Conservation (phyloP, 2,797 vertebrate species). For the Anableps anableps region DNA sequence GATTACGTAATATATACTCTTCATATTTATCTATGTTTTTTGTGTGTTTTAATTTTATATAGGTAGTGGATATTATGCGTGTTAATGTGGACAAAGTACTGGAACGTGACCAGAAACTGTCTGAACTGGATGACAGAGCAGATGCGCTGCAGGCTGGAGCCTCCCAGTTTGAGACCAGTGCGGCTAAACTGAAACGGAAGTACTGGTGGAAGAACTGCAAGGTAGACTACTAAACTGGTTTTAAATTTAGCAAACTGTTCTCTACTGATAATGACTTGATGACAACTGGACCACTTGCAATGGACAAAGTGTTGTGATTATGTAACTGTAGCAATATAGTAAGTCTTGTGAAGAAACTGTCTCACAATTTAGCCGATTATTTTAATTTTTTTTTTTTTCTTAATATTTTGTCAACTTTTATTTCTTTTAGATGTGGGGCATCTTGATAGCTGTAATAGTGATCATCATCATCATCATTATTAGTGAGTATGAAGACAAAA, state of each 20-base stretch:
- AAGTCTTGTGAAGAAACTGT: background rate
- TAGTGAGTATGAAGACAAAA: slow-evolving; percentile 65
- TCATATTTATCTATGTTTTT: background rate
- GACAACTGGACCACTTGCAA: background rate
- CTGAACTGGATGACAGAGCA: slow-evolving; percentile 89
- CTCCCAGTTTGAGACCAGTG: slow-evolving; percentile 92
- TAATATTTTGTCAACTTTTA: background rate
- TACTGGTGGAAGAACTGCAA: slow-evolving; percentile 93
- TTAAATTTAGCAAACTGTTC: background rate
- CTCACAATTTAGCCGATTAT: background rate
- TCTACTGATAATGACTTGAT: background rate
- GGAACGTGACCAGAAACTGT: slow-evolving; percentile 89
- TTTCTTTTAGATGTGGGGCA: slow-evolving; percentile 78
- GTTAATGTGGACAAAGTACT: slow-evolving; percentile 93
- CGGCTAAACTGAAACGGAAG: slow-evolving; percentile 92
- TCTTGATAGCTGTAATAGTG: slow-evolving; percentile 79
- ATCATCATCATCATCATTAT: slow-evolving; percentile 79
- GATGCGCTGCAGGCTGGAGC: slow-evolving; percentile 91
- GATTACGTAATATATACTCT: slow-evolving; percentile 6
- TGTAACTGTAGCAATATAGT: background rate
- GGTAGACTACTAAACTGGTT: slow-evolving; percentile 48
- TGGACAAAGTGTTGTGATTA: background rate
- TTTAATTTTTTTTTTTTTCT: slow-evolving; percentile 9
- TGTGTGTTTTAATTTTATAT: slow-evolving; percentile 1
- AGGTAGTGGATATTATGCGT: slow-evolving; percentile 93